Evolutionary conservation across 2,797 vertebrate species (phyloP).

Genomic region (Hoplostethus mediterraneus): DNA sequence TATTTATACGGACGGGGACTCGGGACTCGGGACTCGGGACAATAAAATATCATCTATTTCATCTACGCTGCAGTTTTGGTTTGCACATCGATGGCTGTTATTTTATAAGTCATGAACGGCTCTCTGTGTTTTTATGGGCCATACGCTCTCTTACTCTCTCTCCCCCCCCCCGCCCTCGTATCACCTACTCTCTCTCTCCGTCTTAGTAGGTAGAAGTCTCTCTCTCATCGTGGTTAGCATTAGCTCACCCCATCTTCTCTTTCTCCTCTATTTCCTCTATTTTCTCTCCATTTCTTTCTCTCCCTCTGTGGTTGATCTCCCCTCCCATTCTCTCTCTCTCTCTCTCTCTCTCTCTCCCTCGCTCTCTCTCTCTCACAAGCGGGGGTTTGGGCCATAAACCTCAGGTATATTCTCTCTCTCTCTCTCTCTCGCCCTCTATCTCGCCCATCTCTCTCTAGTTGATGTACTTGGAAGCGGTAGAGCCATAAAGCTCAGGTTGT

Average conservation of each 20-base stretch:
- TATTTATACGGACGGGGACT: conserved; percentile 85
- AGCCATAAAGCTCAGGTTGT: conserved; percentile 75
- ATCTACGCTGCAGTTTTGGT: conserved; percentile 74
- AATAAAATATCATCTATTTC: conserved; percentile 79
- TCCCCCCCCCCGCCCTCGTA: background rate
- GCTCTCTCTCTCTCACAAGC: conserved; percentile 9
- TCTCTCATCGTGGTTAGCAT: background rate
- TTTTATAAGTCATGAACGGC: conserved; percentile 72
- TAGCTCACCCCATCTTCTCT: background rate
- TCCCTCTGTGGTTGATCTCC: background rate
- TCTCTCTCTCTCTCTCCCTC: conserved; percentile 9
- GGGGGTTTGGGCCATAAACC: conserved; percentile 54
- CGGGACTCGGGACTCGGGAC: conserved; percentile 53
- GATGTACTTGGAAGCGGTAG: conserved; percentile 71
- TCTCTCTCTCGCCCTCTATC: background rate
- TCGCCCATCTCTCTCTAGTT: conserved; percentile 36
- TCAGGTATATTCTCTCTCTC: conserved; percentile 25
- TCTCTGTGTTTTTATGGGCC: conserved; percentile 65
- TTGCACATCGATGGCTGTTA: conserved; percentile 70
- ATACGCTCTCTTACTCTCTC: conserved; percentile 20
- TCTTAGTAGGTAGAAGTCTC: background rate
- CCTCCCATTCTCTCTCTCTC: conserved; percentile 6
- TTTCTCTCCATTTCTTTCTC: conserved; percentile 8
- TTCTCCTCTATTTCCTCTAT: conserved; percentile 7
- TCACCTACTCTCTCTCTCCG: background rate